Percentiles rank a stretch among this genome's conserved stretches.
Evolutionary conservation across 2,797 vertebrate genomes (phyloP).

Genomic region (Lutjanus campechanus): DNA sequence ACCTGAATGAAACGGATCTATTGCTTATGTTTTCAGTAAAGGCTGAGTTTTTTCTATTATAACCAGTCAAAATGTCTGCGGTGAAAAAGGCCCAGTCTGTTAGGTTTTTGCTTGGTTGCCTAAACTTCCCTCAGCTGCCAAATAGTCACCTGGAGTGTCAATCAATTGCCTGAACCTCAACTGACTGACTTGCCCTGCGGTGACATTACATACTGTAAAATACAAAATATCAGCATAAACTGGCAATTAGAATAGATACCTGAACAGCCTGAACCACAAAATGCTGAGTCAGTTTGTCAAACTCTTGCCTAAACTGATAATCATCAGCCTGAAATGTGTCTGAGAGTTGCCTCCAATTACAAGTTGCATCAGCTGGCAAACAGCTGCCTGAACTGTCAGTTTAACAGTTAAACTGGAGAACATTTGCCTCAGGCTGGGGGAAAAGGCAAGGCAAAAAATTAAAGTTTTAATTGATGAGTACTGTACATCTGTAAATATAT

Average conservation of each 20-base stretch:
- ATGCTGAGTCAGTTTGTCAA: conserved; percentile 25
- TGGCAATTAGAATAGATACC: conserved; percentile 5
- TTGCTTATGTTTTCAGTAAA: background rate
- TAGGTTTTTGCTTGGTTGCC: background rate
- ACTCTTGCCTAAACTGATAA: conserved; percentile 1
- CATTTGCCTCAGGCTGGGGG: background rate
- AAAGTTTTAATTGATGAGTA: background rate
- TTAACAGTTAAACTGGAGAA: background rate
- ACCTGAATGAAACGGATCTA: background rate
- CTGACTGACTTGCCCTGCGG: background rate
- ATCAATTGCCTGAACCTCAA: conserved; percentile 9
- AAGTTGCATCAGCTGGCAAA: conserved; percentile 1
- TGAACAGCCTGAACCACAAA: background rate
- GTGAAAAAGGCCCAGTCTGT: background rate
- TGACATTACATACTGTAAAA: background rate
- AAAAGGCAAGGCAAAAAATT: background rate
- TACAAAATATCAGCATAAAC: background rate
- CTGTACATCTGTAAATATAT: background rate
- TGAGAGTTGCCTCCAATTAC: background rate
- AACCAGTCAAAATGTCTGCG: background rate
- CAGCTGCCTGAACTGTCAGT: background rate
- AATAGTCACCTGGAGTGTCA: background rate
- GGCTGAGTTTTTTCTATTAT: background rate
- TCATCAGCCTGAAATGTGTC: conserved; percentile 7
- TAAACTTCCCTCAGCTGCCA: background rate